Evolutionary conservation across 2,888 invertebrate species (phyloP).

Genomic region (Melanostoma scalare): DNA sequence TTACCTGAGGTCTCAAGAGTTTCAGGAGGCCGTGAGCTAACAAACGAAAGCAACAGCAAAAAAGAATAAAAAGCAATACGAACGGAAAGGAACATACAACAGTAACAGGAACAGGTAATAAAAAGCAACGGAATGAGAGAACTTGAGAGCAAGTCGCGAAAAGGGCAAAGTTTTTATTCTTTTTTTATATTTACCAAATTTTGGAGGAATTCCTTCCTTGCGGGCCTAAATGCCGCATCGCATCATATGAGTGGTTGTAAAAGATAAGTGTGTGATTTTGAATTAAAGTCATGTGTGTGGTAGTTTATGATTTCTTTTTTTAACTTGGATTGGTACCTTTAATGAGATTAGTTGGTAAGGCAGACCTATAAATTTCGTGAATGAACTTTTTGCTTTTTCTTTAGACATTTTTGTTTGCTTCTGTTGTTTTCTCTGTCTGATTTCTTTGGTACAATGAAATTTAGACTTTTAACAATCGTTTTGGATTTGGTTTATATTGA

Average conservation of each 20-base stretch:
- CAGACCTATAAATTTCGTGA: constrained; percentile 34
- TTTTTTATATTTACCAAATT: constrained; percentile 20
- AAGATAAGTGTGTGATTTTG: constrained; percentile 5
- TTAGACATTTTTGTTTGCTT: not conserved
- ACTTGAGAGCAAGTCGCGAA: not conserved
- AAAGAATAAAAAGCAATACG: constrained; percentile 15
- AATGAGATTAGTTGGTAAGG: no score
- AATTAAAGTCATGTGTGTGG: not conserved
- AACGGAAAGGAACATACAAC: constrained; percentile 8
- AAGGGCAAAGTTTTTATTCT: constrained; percentile 27
- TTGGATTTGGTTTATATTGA: no score
- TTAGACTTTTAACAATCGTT: no score
- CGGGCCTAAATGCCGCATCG: constrained; percentile 6
- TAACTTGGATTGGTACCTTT: no score
- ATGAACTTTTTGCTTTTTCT: constrained; percentile 23
- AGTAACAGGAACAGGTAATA: constrained; percentile 60
- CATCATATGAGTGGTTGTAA: not conserved
- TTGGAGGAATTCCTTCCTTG: constrained; percentile 53
- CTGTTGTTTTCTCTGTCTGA: no score
- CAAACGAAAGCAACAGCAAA: constrained; percentile 18
- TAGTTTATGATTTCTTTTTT: not conserved
- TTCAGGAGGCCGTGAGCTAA: constrained; percentile 23
- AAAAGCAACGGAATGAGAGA: constrained; percentile 61
- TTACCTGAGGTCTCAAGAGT: constrained; percentile 39
- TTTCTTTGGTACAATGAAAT: no score